A percentile compares a stretch with the other conserved stretches of the same genome.
These are phyloP conservation scores for Drosophila sordidapex DNA, from an alignment of 2,888 invertebrate species.

Conservation along the genomic window DNA sequence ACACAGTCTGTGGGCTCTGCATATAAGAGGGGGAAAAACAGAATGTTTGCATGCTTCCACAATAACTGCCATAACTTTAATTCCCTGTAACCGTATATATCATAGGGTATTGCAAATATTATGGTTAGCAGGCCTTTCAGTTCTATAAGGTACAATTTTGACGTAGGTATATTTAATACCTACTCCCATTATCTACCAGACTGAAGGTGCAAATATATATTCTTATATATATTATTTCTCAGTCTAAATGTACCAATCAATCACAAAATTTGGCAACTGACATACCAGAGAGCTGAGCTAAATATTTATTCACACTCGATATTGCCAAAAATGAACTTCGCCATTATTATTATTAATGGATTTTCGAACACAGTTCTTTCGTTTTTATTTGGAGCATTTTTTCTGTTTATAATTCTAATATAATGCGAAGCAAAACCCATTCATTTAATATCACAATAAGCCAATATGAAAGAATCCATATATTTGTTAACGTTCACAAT, in stretches of 20 bases:
- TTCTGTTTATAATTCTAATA: neutral
- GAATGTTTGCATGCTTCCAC: neutral
- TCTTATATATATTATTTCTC: neutral
- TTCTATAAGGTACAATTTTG: neutral
- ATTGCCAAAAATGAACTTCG: neutral
- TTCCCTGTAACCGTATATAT: neutral
- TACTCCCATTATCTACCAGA: neutral
- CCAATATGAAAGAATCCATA: neutral
- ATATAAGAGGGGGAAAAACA: slow-evolving; percentile 1
- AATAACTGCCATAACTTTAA: slow-evolving; percentile 9
- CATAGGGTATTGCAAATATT: neutral
- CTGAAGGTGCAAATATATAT: neutral
- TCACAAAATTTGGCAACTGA: neutral
- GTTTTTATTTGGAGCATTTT: neutral
- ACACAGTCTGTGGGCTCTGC: slow-evolving; percentile 5
- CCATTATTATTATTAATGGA: neutral
- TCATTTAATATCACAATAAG: neutral
- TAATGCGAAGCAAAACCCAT: neutral
- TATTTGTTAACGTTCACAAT: too few species aligned
- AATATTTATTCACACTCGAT: neutral
- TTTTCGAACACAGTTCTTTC: neutral
- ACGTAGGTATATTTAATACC: too few species aligned
- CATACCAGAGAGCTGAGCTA: neutral
- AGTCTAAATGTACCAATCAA: neutral
- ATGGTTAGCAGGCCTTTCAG: too few species aligned